Conservation (phyloP, 2,797 vertebrate species). For the Acestrorhynchus altus region DNA sequence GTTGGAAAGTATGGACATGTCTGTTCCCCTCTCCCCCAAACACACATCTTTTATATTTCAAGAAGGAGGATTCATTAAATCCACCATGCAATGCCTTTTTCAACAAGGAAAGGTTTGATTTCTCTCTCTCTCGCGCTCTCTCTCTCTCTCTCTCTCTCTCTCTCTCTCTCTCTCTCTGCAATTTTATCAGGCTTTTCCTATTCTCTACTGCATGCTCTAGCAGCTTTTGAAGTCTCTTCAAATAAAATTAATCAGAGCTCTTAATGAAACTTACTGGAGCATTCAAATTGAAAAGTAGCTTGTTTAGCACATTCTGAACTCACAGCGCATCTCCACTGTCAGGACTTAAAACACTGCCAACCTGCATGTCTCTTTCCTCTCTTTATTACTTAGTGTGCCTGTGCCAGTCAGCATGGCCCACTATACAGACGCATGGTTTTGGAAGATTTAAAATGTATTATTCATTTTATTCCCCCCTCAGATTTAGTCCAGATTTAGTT, state of each 20-base stretch:
- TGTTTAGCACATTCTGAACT: slow-evolving; percentile 57
- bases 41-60: slow-evolving; percentile 11
- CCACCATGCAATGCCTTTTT: neutral
- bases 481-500: neutral
- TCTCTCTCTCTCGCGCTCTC: too few relatives aligned
- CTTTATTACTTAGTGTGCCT: neutral
- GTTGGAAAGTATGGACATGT: neutral
- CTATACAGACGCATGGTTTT: neutral
- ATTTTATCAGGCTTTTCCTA: slow-evolving; percentile 40
- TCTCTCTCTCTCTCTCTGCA: slow-evolving; percentile 23
- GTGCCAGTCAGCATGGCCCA: neutral
- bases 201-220: slow-evolving; percentile 63
- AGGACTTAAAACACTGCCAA: slow-evolving; percentile 36
- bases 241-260: slow-evolving; percentile 71
- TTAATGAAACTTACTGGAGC: slow-evolving; percentile 72
- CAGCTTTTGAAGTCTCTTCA: slow-evolving; percentile 68
- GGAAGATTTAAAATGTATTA: neutral
- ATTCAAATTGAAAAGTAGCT: slow-evolving; percentile 68
- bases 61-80: slow-evolving; percentile 21
- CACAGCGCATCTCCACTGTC: slow-evolving; percentile 33
- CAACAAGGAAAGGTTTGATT: slow-evolving; percentile 2
- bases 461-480: neutral
- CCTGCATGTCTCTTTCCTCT: neutral
- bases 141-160: neutral
- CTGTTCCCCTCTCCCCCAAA: neutral